Conservation (phyloP, 1,140 invertebrate genomes). For the Ruditapes philippinarum region DNA sequence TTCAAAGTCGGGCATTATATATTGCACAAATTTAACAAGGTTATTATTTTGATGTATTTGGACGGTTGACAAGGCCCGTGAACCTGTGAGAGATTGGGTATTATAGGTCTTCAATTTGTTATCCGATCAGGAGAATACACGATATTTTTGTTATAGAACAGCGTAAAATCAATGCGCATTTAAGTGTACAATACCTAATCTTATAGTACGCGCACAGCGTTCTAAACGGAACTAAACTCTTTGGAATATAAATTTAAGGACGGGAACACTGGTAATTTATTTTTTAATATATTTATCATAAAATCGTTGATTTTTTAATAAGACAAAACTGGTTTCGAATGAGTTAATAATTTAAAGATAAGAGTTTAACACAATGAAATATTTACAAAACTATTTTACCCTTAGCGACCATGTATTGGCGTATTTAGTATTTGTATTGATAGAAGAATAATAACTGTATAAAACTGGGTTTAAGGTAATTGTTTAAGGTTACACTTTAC, state of each 20-base stretch:
- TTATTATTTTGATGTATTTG: no score
- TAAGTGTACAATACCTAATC: conserved; percentile 13
- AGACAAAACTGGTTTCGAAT: neutral
- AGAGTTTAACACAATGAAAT: neutral
- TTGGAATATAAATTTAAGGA: no score
- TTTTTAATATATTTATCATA: neutral
- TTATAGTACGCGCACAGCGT: neutral
- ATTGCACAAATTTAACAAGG: no score
- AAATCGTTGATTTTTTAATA: neutral
- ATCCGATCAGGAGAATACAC: neutral
- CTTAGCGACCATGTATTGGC: conserved; percentile 33
- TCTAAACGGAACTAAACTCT: no score
- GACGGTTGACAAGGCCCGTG: neutral
- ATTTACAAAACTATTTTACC: conserved; percentile 45
- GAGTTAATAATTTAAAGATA: conserved; percentile 22
- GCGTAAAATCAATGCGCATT: conserved; percentile 8
- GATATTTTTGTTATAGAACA: neutral
- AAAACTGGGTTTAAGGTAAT: neutral
- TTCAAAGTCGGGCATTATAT: no score
- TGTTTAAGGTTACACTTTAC: neutral
- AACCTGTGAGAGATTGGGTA: neutral
- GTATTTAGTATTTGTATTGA: neutral
- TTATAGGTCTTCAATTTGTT: conserved; percentile 4
- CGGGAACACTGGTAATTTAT: neutral
- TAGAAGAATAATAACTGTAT: neutral